These are phyloP conservation scores for Dasypolia templi DNA, from an alignment of 2,888 invertebrate genomes.

Conservation along the genomic window DNA sequence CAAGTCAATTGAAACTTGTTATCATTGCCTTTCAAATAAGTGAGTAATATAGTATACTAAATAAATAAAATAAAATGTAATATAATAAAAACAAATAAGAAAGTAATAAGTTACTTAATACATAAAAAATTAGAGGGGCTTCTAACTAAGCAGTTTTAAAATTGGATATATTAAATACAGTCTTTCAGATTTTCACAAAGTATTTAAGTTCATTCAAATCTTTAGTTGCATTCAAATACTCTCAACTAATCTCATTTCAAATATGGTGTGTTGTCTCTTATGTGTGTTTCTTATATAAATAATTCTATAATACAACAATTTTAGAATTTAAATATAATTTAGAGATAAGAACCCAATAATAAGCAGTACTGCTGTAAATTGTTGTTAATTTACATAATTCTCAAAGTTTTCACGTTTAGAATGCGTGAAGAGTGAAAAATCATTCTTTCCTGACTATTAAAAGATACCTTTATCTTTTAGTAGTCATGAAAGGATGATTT, in stretches of 20 bases:
- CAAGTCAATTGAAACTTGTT: constrained; percentile 58
- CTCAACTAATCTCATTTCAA: constrained; percentile 25
- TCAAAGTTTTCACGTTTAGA: constrained; percentile 42
- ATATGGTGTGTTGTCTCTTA: background rate
- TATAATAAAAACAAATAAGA: no score
- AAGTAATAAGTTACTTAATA: constrained; percentile 55
- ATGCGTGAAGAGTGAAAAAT: no score
- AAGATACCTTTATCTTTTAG: no score
- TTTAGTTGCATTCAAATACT: constrained; percentile 29
- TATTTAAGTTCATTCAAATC: constrained; percentile 40
- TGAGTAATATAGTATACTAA: no score
- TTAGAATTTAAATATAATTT: background rate
- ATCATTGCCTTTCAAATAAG: constrained; percentile 62
- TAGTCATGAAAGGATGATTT: constrained; percentile 52
- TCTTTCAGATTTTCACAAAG: constrained; percentile 42
- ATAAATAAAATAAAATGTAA: no score
- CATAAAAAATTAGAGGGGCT: constrained; percentile 41
- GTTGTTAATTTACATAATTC: constrained; percentile 44
- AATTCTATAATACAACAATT: background rate
- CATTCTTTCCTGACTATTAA: no score
- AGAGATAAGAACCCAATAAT: constrained; percentile 2
- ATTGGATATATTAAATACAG: constrained; percentile 36
- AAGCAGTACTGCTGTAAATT: constrained; percentile 9
- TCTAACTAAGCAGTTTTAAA: constrained; percentile 33
- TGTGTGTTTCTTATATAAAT: background rate